These are phyloP conservation scores for Eriosoma lanigerum DNA, from an alignment of 1,140 invertebrate genomes.

Conservation along the genomic window DNA sequence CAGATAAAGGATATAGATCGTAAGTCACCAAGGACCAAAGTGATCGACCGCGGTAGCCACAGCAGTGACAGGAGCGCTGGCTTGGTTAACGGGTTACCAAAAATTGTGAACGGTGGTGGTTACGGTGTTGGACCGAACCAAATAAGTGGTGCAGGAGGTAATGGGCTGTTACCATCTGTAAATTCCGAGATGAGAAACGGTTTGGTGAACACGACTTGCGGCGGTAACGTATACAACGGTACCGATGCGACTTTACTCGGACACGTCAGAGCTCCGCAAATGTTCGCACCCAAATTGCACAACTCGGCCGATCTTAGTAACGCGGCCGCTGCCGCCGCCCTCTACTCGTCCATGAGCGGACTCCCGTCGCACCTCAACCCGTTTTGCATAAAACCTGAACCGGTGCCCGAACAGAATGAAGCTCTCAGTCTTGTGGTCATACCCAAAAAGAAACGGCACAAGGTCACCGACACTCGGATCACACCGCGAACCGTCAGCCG, in stretches of 20 bases:
- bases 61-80: slow-evolving; percentile 55
- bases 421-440: slow-evolving; percentile 89
- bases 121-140: slow-evolving; percentile 56
- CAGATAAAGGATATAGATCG: slow-evolving; percentile 81
- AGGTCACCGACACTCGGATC: slow-evolving; percentile 94
- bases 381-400: slow-evolving; percentile 66
- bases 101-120: slow-evolving; percentile 55
- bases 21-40: slow-evolving; percentile 79
- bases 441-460: slow-evolving; percentile 93
- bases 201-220: slow-evolving; percentile 56
- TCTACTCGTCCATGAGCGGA: slow-evolving; percentile 64
- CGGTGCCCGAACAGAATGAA: slow-evolving; percentile 85
- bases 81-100: slow-evolving; percentile 54
- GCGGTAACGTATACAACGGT: slow-evolving; percentile 55
- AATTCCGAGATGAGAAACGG: slow-evolving; percentile 54
- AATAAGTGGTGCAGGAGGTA: slow-evolving; percentile 51
- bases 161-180: neutral
- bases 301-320: slow-evolving; percentile 66
- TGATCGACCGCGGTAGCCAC: slow-evolving; percentile 67
- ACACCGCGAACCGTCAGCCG: slow-evolving; percentile 87
- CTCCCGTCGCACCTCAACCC: slow-evolving; percentile 68
- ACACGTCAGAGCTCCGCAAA: slow-evolving; percentile 63
- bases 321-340: slow-evolving; percentile 62
- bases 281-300: slow-evolving; percentile 76
- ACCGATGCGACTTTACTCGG: slow-evolving; percentile 60